phyloP scores from a whole-genome alignment of 1,140 invertebrate genomes.

The Metaphire vulgaris region DNA sequence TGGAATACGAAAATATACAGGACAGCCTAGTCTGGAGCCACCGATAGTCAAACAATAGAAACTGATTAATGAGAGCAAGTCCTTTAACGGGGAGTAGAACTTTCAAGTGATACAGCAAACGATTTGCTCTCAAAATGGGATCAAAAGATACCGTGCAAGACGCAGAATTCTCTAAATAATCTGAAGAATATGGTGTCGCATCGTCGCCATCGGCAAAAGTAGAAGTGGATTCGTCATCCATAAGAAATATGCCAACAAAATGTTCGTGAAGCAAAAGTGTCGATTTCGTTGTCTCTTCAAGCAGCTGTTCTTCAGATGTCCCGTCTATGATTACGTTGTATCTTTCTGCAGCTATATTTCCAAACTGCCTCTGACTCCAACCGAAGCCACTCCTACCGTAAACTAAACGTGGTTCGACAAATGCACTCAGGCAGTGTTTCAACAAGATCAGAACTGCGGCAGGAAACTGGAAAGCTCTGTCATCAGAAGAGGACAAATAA shows the following conservation, averaged over 20 bases:
- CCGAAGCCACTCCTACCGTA: conserved; percentile 11
- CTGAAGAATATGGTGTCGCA: too few relatives aligned
- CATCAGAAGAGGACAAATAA: neutral
- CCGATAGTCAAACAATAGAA: conserved; percentile 16
- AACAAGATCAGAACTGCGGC: neutral
- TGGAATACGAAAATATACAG: neutral
- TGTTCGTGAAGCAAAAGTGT: conserved; percentile 24
- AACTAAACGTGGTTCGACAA: conserved; percentile 9
- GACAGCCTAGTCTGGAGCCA: conserved; percentile 6
- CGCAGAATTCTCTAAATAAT: neutral
- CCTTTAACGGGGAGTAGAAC: conserved; percentile 24
- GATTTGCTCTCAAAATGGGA: neutral
- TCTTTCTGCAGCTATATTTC: neutral
- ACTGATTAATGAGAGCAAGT: neutral
- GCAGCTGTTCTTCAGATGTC: conserved; percentile 9
- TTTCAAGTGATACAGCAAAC: conserved; percentile 8
- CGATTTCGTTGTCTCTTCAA: conserved; percentile 3
- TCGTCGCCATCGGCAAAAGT: too few relatives aligned
- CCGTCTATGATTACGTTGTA: conserved; percentile 23
- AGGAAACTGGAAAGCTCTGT: conserved; percentile 3
- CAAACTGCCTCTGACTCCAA: conserved; percentile 3
- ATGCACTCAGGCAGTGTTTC: conserved; percentile 2
- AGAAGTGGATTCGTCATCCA: too few relatives aligned
- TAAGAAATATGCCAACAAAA: conserved; percentile 10
- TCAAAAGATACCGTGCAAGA: neutral